Evolutionary conservation across 2,113 vertebrate species (phyloP), one percentile per base, ranked within the genome.

Genomic region (Crotalus tigris): DNA sequence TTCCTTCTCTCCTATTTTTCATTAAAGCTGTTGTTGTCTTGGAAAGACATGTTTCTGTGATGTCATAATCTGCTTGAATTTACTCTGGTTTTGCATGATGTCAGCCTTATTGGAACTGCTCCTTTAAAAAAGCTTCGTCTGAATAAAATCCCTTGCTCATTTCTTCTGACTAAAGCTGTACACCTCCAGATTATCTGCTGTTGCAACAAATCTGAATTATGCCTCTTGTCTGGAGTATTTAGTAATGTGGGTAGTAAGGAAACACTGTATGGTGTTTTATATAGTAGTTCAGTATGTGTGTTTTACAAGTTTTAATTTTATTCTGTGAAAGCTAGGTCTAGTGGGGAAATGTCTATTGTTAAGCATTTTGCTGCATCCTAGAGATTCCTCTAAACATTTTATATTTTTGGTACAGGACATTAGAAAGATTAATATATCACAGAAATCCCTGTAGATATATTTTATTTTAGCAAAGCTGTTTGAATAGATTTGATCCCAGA

Each of bases 41-140:
- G 61, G 85, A 46, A 92, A 88, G 46, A 53, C 24, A 69, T 5
- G 58, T 51, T 81, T 90, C 29, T 85, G 59, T 55, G 94, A 90
- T 58, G 26, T 94, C 92, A 89, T 23, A 85, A 92, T 93, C 88
- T 55, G 53, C 53, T 57, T 90, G 90, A 21, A 6, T 91, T 24
- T 53, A n/a, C 44, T 12, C 90, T 17, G 21, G 13, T 46, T 57
- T 89, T 85, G 69, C 95, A 49, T 92, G 58, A 4, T 91, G 58
- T 91, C 59, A 53, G 51, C 10, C 93, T 91, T 57, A 58, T n/a
- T 85, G n/a, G 21, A 39, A 29, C 3, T 69, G 44, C 26, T 69
- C 61, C 64, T 69, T 59, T 23, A 61, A 64, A 19, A 51, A 64
- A 75, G 49, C 17, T 53, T 44, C 23, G 4, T 55, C 88, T 54